A percentile compares a stretch with the other conserved stretches of the same genome.
Conservation (phyloP, 2,113 vertebrate species). For the Pionites leucogaster region DNA sequence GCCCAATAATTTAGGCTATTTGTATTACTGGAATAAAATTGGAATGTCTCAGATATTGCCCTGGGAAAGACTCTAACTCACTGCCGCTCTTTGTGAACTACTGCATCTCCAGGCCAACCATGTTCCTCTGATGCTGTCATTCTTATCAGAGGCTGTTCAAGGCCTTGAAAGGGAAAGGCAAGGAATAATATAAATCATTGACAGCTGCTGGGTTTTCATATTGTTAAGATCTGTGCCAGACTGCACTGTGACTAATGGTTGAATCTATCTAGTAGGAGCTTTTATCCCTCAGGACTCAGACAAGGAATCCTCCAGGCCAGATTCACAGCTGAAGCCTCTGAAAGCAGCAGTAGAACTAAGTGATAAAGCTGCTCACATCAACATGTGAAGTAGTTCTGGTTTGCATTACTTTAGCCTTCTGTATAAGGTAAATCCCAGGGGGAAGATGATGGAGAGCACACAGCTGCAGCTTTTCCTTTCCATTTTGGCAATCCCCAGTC, state of each 20-base stretch:
- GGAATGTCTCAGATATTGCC: not conserved
- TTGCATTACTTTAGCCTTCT: not conserved
- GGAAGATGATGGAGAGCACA: not conserved
- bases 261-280: not conserved
- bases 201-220: not conserved
- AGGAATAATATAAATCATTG: not conserved
- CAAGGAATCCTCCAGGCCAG: not conserved
- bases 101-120: not conserved
- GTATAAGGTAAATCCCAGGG: not conserved
- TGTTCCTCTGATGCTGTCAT: not conserved
- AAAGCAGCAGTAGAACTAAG: not conserved
- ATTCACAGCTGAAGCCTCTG: not conserved
- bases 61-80: not conserved
- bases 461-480: not conserved
- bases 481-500: not conserved
- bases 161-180: not conserved
- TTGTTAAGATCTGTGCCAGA: not conserved
- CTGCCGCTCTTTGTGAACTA: not conserved
- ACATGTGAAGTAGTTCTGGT: not conserved
- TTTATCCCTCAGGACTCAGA: not conserved
- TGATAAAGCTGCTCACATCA: not conserved
- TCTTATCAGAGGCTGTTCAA: not conserved
- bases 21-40: not conserved
- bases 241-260: not conserved
- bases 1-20: not conserved